Evolutionary conservation across 2,888 invertebrate species (phyloP).

Genomic region (Allolobophora icterica): DNA sequence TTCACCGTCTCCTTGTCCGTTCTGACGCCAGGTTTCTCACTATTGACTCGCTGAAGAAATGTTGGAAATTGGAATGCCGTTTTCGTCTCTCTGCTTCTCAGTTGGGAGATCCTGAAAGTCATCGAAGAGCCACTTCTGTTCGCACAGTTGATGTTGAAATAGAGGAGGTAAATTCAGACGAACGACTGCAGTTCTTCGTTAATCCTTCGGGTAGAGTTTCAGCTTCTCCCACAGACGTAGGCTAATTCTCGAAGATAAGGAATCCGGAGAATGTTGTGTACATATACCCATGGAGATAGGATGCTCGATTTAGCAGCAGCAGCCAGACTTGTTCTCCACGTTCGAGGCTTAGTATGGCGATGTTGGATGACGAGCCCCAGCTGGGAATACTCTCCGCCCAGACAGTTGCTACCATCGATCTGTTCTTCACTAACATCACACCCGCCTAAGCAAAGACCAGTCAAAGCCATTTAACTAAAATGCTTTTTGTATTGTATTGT

Average conservation of each 20-base stretch:
- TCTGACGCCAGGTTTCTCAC: not conserved
- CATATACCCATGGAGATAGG: conserved; percentile 64
- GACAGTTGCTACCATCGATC: conserved; percentile 59
- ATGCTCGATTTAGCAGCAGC: conserved; percentile 55
- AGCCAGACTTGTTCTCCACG: conserved; percentile 55
- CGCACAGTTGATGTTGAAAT: not conserved
- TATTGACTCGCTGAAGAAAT: not conserved
- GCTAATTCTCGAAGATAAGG: conserved; percentile 54
- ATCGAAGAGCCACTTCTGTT: not conserved
- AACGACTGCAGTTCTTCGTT: not conserved
- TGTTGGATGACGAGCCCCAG: conserved; percentile 62
- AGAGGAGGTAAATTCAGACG: not conserved
- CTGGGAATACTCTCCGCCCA: conserved; percentile 64
- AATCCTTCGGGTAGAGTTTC: not conserved
- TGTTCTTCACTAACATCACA: conserved; percentile 55
- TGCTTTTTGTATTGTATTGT: too few species aligned
- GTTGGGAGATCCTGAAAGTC: not conserved
- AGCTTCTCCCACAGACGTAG: not conserved
- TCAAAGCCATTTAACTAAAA: not conserved
- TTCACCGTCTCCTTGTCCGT: too few species aligned
- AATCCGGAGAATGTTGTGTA: conserved; percentile 63
- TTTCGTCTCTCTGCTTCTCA: not conserved
- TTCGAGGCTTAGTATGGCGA: conserved; percentile 56
- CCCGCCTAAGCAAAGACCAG: conserved; percentile 58
- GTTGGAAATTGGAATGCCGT: not conserved